Evolutionary conservation across 2,797 vertebrate genomes (phyloP).

Genomic region (Argentina silus): DNA sequence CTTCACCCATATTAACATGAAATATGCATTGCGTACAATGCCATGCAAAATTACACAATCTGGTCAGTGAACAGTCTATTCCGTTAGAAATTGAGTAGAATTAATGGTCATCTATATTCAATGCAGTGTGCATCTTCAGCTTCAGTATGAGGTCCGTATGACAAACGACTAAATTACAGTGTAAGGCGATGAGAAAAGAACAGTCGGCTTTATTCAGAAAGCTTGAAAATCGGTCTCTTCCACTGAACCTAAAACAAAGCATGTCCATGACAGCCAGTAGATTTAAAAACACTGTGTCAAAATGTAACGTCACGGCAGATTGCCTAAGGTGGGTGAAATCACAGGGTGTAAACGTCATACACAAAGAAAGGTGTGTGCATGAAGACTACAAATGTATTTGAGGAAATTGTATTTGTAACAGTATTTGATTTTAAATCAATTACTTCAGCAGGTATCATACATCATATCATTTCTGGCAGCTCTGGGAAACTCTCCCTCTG

Average conservation of each 20-base stretch:
- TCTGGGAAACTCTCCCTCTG: no score
- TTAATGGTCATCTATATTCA: neutral
- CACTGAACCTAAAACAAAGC: slow-evolving; percentile 6
- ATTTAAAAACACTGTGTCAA: neutral
- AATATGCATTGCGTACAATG: neutral
- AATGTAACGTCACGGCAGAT: neutral
- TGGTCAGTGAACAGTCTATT: neutral
- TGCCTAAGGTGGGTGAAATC: neutral
- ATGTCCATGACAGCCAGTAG: neutral
- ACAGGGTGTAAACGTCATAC: slow-evolving; percentile 1
- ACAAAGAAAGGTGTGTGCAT: neutral
- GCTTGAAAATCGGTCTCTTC: neutral
- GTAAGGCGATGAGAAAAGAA: neutral
- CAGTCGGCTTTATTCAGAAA: neutral
- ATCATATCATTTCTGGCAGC: no score
- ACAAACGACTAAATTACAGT: neutral
- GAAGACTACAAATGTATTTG: neutral
- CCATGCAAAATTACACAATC: neutral
- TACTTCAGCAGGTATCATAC: no score
- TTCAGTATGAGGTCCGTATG: neutral
- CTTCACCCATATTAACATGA: neutral
- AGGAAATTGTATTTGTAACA: neutral
- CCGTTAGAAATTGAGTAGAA: neutral
- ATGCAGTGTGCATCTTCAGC: neutral
- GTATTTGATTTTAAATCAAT: neutral